These are phyloP conservation scores for Rhea pennata DNA, from an alignment of 2,113 vertebrate genomes.

Conservation along the genomic window DNA sequence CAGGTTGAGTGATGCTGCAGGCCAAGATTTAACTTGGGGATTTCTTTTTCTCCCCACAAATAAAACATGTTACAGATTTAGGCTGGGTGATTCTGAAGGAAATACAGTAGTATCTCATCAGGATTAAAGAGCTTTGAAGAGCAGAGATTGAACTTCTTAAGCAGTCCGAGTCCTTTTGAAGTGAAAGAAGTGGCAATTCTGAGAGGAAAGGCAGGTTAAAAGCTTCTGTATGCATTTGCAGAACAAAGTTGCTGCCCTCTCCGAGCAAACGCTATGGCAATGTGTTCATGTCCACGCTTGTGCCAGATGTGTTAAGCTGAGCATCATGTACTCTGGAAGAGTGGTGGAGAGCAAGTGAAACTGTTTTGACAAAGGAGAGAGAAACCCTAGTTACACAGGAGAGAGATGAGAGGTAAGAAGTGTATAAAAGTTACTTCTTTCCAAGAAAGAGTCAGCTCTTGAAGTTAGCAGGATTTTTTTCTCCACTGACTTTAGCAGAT, in stretches of 20 bases:
- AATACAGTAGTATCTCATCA: not conserved
- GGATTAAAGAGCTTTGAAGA: not conserved
- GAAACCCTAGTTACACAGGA: not conserved
- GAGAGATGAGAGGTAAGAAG: not conserved
- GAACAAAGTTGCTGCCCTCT: not conserved
- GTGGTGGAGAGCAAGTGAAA: not conserved
- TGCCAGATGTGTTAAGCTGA: not conserved
- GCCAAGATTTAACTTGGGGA: not conserved
- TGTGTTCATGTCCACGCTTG: not conserved
- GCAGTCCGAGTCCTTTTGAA: not conserved
- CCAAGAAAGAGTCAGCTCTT: not conserved
- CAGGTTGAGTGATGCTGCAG: not conserved
- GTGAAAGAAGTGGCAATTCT: not conserved
- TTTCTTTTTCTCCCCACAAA: fast-evolving
- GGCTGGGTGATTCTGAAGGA: not conserved
- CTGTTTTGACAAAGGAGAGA: not conserved
- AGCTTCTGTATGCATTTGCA: not conserved
- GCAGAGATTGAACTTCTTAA: not conserved
- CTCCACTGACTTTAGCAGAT: not conserved
- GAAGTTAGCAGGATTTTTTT: not conserved
- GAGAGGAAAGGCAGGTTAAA: not conserved
- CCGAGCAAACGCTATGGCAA: constrained; percentile 6
- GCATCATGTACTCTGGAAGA: not conserved
- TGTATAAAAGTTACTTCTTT: not conserved
- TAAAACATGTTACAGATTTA: not conserved